Conservation (phyloP, 2,888 invertebrate species). For the Spodoptera littoralis region DNA sequence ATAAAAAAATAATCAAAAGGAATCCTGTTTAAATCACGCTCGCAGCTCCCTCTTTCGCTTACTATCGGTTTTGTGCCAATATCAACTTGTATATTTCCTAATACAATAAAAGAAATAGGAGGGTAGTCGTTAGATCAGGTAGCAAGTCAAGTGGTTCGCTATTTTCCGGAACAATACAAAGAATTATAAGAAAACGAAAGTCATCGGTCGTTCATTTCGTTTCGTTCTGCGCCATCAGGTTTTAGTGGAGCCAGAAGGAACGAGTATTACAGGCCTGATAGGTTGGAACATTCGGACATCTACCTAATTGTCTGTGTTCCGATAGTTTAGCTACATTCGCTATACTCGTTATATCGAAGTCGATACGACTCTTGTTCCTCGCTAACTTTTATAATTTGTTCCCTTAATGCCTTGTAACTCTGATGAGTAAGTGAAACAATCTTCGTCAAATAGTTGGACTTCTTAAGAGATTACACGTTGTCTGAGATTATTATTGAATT, state of each 20-base stretch:
- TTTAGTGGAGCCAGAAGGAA: conserved; percentile 73
- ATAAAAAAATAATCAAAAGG: conserved; percentile 41
- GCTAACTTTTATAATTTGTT: conserved; percentile 49
- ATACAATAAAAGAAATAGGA: conserved; percentile 63
- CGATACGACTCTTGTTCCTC: conserved; percentile 42
- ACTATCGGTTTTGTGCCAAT: conserved; percentile 46
- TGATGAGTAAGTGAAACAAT: conserved; percentile 43
- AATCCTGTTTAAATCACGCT: conserved; percentile 47
- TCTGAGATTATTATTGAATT: conserved; percentile 47
- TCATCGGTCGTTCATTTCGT: conserved; percentile 84
- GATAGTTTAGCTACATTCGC: conserved; percentile 52
- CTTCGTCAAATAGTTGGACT: conserved; percentile 40
- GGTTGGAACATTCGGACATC: conserved; percentile 59
- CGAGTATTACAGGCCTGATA: conserved; percentile 69
- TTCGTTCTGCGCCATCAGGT: conserved; percentile 80
- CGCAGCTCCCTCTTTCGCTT: conserved; percentile 36
- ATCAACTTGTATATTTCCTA: conserved; percentile 53
- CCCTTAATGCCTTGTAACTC: conserved; percentile 36
- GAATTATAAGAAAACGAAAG: conserved; percentile 82
- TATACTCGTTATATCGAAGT: conserved; percentile 41
- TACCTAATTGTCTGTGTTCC: conserved; percentile 68
- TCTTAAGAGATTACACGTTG: conserved; percentile 45
- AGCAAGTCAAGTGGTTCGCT: conserved; percentile 66
- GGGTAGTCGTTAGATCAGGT: conserved; percentile 70
- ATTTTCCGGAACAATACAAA: conserved; percentile 76